Base-by-base conservation (phyloP, 2,113 vertebrate species). In the Oncorhynchus gorbuscha region DNA sequence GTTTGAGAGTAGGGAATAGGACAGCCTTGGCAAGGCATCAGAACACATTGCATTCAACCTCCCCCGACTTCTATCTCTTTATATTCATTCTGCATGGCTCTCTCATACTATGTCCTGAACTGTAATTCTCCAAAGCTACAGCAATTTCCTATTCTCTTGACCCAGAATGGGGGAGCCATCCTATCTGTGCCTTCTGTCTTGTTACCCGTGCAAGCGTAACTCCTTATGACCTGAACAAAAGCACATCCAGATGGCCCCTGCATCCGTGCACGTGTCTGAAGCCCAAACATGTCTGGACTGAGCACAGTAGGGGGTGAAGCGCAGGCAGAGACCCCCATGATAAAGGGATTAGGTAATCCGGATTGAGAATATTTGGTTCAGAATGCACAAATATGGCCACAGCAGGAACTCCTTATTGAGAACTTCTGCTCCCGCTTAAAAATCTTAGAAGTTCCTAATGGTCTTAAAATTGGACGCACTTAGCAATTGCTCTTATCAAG, bases 91-190 rank as follows among this genome's bases (percentile, higher is more conserved):
- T 59, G 71, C 66, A 51, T 66, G 65, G 77, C 28, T 84, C 82
- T 71, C 67, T 59, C 74, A 83, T 81, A 78, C 77, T 78, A 73
- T 81, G 81, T 71, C 71, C 76, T 85, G 79, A 83, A 79, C 79
- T 71, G 30, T 76, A 79, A 83, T 77, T 71, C 73, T 73, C 55
- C 82, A 79, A 72, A 73, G 71, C 75, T 73, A 76, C 70, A 77
- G 73, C 79, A 79, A 81, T 83, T 82, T 86, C 80, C 84, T 78
- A 75, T 81, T 84, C 81, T 58, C 72, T 79, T 82, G 77, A 88
- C 80, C 82, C 80, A 88, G 75, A 86, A 86, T 83, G 66, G 62
- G 61, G 74, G 67, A 77, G 74, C 62, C 74, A 81, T 79, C 73
- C 78, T 68, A 82, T 82, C 78, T 80, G 55, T 72, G 81, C 76